Base-by-base conservation (phyloP, 2,888 invertebrate genomes). In the Salpingus planirostris region DNA sequence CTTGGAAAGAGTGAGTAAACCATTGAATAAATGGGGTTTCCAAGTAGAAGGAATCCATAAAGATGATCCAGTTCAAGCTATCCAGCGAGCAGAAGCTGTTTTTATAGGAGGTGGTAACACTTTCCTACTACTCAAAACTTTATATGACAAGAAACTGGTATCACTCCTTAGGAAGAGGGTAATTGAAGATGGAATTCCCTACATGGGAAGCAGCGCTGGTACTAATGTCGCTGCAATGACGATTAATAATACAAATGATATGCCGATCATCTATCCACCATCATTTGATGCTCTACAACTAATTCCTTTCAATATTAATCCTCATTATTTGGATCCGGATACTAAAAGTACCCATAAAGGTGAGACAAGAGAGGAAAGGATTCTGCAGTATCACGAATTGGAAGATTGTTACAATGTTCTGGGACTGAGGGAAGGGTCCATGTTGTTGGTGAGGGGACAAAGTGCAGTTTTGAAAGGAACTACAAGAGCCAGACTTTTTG, bases 161-260 rank as follows among this genome's bases (percentile, higher is more conserved):
- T 67, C 73, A 15, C 50, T 71, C 2, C 82, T 88, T 41, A 68
- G 70, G 29, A 67, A 73, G 23, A 67, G 71, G 48, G 79, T 85
- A 2, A 50, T 79, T 24, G 57, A 70, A 51, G 74, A 78, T 26
- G 76, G 77, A 3, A 54, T 80, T 15, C 69, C 79, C 2, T 87
- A 86, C 49, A 79, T 87, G 38, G 86, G 86, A 10, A 77, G 78
- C 44, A 85, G 84, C 64, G 87, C 87, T 33, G 87, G 87, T 50
- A 83, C 85, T 8, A 89, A 88, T 69, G 81, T 88, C 8, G 81
- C 86, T 6, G 86, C 88, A 2, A 67, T 68, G 43, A 81, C 78
- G 44, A 88, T 89, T 47, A 72, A 79, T 50, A 88, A 87, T 3
- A 88, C 88, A 26, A 89, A 89, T 67, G 88, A 89, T 57, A 88